phyloP scores from a whole-genome alignment of 2,113 vertebrate species.

The Carettochelys insculpta region DNA sequence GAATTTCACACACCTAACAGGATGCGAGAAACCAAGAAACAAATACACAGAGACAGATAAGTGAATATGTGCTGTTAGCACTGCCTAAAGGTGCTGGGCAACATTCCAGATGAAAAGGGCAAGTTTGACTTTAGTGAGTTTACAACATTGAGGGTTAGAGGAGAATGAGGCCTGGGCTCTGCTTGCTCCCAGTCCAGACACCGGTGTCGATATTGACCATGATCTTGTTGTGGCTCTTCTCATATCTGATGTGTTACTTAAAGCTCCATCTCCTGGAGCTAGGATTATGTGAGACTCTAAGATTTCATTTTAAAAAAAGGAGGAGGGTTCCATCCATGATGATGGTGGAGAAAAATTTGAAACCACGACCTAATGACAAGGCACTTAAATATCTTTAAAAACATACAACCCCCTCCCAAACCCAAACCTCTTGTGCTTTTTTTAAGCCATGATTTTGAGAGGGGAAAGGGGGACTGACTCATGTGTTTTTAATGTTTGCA shows the following conservation, averaged over 20 bases:
- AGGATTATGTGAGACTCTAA: background rate
- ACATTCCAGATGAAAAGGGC: too few species aligned
- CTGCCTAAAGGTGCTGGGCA: background rate
- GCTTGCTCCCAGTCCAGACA: background rate
- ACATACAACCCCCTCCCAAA: too few species aligned
- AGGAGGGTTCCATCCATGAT: constrained; percentile 20
- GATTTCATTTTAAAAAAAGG: background rate
- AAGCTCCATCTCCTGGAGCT: background rate
- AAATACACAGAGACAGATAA: background rate
- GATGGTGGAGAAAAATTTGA: constrained; percentile 29
- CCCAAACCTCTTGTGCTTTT: background rate
- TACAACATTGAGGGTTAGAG: background rate
- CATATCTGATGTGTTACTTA: background rate
- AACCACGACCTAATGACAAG: constrained; percentile 1
- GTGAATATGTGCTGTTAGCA: background rate
- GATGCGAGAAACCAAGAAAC: background rate
- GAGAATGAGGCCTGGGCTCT: background rate
- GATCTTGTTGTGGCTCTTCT: background rate
- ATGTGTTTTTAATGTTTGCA: constrained; percentile 1
- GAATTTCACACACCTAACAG: background rate
- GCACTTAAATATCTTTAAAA: background rate
- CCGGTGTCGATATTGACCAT: background rate
- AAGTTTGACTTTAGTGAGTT: too few species aligned
- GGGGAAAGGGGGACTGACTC: constrained; percentile 24
- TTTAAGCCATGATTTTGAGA: background rate